Base-by-base conservation (phyloP, 2,113 vertebrate species). In the Sterrhoptilus dennistouni region DNA sequence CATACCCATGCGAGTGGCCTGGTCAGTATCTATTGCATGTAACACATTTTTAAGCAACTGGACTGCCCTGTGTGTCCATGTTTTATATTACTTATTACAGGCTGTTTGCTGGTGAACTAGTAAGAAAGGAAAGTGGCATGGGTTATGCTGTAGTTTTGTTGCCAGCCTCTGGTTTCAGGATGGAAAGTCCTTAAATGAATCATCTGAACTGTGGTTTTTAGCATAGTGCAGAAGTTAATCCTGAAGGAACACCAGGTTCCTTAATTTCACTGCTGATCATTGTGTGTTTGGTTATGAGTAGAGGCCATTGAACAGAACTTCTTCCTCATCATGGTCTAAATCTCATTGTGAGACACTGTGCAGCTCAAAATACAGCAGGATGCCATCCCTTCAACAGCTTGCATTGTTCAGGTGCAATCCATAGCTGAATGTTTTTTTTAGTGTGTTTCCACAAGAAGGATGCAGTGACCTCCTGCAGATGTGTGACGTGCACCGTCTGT, bases 1-100 rank as follows among this genome's bases (percentile, higher is more conserved):
- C 20, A 9, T 7, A 56, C 8, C 3, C 0, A 1, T 57, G 4
- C 1, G 6, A 33, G 8, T 36, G 35, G 17, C n/a, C 74, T 85
- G 29, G 12, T 64, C 18, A n/a, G 22, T 3, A 27, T 50, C 14
- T 19, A 7, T 25, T 33, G 14, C 45, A 36, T 45, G 38, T 33
- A 76, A 44, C 44, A 64, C 49, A 20, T 6, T 60, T 80, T 63
- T 38, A 89, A 66, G 61, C 23, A 61, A 40, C 31, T 29, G 2
- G 3, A 12, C 14, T n/a, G 71, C 36, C 15, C 24, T 31, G 8
- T 68, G 27, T 59, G 28, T 40, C 29, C 3, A 0, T 66, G 29
- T 10, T 59, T 80, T 63, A 9, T 83, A 42, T 38, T 76, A 66
- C 63, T 22, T 56, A 66, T 44, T 49, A 21, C 9, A 50, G 16